Evolutionary conservation across 2,888 invertebrate species (phyloP).

Genomic region (Pardosa pseudoannulata): DNA sequence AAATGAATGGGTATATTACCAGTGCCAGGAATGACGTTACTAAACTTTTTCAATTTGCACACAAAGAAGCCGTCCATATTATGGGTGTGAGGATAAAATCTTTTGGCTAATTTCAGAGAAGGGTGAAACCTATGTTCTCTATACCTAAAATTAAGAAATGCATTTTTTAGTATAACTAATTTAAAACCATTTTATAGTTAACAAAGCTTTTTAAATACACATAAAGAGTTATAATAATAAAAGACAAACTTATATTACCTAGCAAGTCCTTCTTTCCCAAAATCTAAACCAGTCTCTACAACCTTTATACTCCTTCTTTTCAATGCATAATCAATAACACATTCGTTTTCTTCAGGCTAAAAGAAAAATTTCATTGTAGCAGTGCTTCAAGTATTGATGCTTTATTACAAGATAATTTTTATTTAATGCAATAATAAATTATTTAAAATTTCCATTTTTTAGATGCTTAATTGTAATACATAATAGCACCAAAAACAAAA

Average conservation of each 20-base stretch:
- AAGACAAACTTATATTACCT: conserved; percentile 84
- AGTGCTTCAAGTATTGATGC: too few species aligned
- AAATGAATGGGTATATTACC: too few species aligned
- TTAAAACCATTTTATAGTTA: too few species aligned
- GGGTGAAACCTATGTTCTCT: conserved; percentile 87
- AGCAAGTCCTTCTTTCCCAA: conserved; percentile 96
- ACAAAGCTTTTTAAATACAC: too few species aligned
- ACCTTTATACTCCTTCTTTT: conserved; percentile 93
- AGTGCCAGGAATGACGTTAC: conserved; percentile 80
- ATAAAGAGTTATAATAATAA: too few species aligned
- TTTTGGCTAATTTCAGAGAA: conserved; percentile 88
- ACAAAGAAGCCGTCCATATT: conserved; percentile 99
- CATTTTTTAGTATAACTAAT: neutral
- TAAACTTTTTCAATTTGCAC: conserved; percentile 97
- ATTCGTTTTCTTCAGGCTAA: conserved; percentile 97
- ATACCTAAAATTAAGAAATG: conserved; percentile 76
- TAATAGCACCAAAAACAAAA: too few species aligned
- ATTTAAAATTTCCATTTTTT: too few species aligned
- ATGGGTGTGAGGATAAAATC: conserved; percentile 98
- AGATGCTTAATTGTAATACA: too few species aligned
- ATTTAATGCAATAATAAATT: too few species aligned
- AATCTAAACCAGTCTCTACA: conserved; percentile 93
- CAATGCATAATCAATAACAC: conserved; percentile 96
- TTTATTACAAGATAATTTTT: too few species aligned
- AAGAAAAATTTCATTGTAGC: neutral